Base-by-base conservation (phyloP, 2,113 vertebrate species). In the Canis aureus region DNA sequence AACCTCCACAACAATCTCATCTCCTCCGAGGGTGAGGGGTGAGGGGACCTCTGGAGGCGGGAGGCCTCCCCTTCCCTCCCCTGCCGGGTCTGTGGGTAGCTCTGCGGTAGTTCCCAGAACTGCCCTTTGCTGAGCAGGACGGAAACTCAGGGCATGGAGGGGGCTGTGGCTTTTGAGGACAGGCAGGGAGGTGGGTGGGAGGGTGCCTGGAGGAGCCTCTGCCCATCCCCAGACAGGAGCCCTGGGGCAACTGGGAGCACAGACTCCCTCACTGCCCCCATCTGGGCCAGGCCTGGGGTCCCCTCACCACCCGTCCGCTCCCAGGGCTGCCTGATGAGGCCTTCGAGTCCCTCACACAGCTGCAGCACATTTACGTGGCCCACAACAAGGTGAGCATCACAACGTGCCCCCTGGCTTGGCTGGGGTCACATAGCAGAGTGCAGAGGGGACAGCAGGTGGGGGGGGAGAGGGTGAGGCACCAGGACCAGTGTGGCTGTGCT, bases 291-390 rank as follows among this genome's bases (percentile, higher is more conserved):
- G 51, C 57, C 90, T 9, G 23, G 15, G 38, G 62, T 22, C 29
- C 80, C 67, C 92, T 94, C 64, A 43, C 81, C 0, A 7, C 23
- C 64, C 22, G 0, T 64, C 32, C 6, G 12, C 5, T 32, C 43
- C 88, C 74, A 98, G 98, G 98, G 80, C 97, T 98, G 67, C 98
- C 98, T 0, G 98, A 98, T 1, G 98, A 98, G 92, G 98, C 98
- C 82, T 98, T 98, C 11, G 97, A 98, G 91, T 97, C 98, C 16
- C 96, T 98, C 29, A 76, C 73, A 7, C 96, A 97, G 25, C 98
- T 98, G 62, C 98, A 98, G 94, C 96, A 98, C 95, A 73, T 98
- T 89, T 98, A 98, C 4, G 88, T 98, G 95, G 98, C 98, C 80
- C 97, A 98, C 76, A 98, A 98, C 69, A 98, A 97, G 98, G 98